A percentile compares a stretch with the other conserved stretches of the same genome.
Evolutionary conservation across 2,113 vertebrate species (phyloP).

Genomic region (Eleginops maclovinus): DNA sequence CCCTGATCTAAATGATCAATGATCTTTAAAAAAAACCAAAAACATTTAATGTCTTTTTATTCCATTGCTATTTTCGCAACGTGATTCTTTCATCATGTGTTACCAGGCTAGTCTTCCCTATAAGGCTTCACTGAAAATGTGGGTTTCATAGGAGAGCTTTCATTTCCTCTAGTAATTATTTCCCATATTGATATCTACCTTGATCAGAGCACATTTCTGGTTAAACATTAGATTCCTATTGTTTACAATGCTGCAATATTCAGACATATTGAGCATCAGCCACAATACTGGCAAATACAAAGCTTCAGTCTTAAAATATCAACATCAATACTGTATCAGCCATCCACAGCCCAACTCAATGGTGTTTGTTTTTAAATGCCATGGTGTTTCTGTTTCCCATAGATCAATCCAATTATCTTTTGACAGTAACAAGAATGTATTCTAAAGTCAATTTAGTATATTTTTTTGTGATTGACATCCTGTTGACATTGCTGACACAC

Average conservation of each 20-base stretch:
- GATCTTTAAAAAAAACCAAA: no score
- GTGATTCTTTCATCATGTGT: no score
- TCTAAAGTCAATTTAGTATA: conserved; percentile 37
- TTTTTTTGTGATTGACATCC: conserved; percentile 56
- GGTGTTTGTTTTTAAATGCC: conserved; percentile 6
- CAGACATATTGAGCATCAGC: conserved; percentile 8
- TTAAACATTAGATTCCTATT: not conserved
- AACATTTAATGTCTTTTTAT: no score
- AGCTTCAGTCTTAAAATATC: conserved; percentile 12
- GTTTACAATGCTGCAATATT: not conserved
- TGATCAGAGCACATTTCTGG: not conserved
- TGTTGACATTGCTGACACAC: conserved; percentile 40
- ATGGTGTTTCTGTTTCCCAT: not conserved
- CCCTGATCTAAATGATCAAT: no score
- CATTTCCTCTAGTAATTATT: not conserved
- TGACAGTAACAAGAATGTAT: conserved; percentile 43
- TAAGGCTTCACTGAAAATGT: no score
- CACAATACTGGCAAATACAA: no score
- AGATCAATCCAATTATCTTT: conserved; percentile 40
- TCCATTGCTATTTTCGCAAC: no score
- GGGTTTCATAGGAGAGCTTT: not conserved
- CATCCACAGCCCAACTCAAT: not conserved
- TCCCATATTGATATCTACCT: not conserved
- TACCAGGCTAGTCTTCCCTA: no score
- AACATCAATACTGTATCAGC: not conserved